A percentile compares a stretch with the other conserved stretches of the same genome.
These are phyloP conservation scores for Anarsia innoxiella DNA, from an alignment of 2,888 invertebrate species.

Conservation along the genomic window DNA sequence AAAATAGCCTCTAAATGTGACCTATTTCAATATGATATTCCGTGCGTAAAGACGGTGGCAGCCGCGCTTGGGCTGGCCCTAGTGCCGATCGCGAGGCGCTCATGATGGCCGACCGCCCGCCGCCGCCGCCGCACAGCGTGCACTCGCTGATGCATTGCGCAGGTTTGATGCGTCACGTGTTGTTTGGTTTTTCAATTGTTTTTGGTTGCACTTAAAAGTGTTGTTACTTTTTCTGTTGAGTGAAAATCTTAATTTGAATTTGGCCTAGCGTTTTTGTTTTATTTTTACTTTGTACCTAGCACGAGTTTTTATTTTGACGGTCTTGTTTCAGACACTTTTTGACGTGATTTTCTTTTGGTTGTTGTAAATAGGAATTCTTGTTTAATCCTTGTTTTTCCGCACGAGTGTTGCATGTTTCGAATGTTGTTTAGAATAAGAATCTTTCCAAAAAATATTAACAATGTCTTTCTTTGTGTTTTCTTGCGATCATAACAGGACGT, in stretches of 20 bases:
- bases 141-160: slow-evolving; percentile 87
- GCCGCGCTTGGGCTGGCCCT: slow-evolving; percentile 36
- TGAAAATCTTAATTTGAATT: too few species aligned
- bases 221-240: too few species aligned
- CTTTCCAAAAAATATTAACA: too few species aligned
- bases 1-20: too few species aligned
- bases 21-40: background rate
- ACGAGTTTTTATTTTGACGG: too few species aligned
- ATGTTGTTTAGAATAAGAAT: too few species aligned
- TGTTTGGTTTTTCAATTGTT: slow-evolving; percentile 1
- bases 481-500: slow-evolving; percentile 55
- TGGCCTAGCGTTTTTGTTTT: too few species aligned
- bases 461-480: slow-evolving; percentile 28
- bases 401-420: background rate
- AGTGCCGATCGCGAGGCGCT: slow-evolving; percentile 46
- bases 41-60: slow-evolving; percentile 71
- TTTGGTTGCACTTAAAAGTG: background rate
- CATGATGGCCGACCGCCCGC: slow-evolving; percentile 81
- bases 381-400: too few species aligned
- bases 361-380: too few species aligned
- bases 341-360: too few species aligned
- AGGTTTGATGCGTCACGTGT: slow-evolving; percentile 53
- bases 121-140: slow-evolving; percentile 79
- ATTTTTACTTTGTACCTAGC: too few species aligned
- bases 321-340: too few species aligned